Conservation (phyloP, 2,797 vertebrate species). For the Sciurus vulgaris region DNA sequence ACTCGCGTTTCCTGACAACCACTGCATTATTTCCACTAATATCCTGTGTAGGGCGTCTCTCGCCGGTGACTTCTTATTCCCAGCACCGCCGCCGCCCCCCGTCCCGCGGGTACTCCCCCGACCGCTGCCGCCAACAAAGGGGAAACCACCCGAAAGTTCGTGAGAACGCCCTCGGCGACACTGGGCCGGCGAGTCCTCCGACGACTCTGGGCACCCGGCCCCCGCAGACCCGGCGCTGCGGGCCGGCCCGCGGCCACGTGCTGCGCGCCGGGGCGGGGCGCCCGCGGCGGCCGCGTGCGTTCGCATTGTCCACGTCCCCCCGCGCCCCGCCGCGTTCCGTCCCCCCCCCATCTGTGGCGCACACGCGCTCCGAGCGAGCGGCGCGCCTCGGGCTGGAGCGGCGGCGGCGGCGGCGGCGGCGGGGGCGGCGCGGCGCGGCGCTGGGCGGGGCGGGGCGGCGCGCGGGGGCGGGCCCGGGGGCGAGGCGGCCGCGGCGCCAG, state of each 20-base stretch:
- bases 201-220: neutral
- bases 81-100: too few species aligned
- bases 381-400: constrained; percentile 57
- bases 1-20: constrained; percentile 76
- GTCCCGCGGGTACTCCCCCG: neutral
- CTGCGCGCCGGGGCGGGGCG: constrained; percentile 5
- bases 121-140: neutral
- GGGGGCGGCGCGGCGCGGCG: constrained; percentile 57
- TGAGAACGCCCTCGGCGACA: neutral
- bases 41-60: constrained; percentile 29
- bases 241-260: neutral
- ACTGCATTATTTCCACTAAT: constrained; percentile 68
- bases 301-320: constrained; percentile 47
- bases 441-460: constrained; percentile 35
- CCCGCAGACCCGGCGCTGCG: neutral
- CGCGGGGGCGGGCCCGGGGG: constrained; percentile 80
- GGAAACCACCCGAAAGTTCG: neutral
- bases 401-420: constrained; percentile 75
- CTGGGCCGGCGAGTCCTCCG: neutral
- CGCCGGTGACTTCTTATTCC: neutral
- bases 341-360: constrained; percentile 79
- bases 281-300: constrained; percentile 31
- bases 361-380: constrained; percentile 67
- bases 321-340: constrained; percentile 55
- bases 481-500: constrained; percentile 75